These are phyloP conservation scores for Sipunculus nudus DNA, from an alignment of 2,888 invertebrate genomes.

Conservation along the genomic window DNA sequence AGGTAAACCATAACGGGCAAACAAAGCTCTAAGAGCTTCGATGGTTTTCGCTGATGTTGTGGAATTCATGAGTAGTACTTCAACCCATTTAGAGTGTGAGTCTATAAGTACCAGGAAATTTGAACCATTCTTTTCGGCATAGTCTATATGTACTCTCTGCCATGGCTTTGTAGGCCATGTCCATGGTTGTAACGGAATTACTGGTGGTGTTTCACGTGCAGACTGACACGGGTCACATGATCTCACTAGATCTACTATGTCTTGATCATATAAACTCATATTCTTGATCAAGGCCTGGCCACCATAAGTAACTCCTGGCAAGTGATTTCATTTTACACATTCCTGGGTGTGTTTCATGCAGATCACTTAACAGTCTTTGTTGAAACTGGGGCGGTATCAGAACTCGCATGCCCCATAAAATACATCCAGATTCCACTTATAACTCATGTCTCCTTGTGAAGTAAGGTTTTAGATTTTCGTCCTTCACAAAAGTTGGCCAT, in stretches of 20 bases:
- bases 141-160: not conserved
- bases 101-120: not conserved
- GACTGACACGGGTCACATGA: not conserved
- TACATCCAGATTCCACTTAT: no score
- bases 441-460: no score
- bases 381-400: no score
- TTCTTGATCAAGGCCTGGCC: no score
- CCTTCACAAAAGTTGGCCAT: no score
- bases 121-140: not conserved
- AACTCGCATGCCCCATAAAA: no score
- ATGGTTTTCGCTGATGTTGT: not conserved
- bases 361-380: no score
- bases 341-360: no score
- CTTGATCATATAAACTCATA: no score
- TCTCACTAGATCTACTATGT: not conserved
- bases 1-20: not conserved
- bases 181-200: not conserved
- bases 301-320: no score
- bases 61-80: not conserved
- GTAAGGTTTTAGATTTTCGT: no score
- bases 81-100: constrained; percentile 2
- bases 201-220: not conserved
- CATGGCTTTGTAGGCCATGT: not conserved
- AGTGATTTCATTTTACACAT: no score
- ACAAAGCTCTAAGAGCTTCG: not conserved